Percentiles rank a stretch among this genome's conserved stretches.
These are phyloP conservation scores for Anhinga anhinga DNA, from an alignment of 2,113 vertebrate species.

Conservation along the genomic window DNA sequence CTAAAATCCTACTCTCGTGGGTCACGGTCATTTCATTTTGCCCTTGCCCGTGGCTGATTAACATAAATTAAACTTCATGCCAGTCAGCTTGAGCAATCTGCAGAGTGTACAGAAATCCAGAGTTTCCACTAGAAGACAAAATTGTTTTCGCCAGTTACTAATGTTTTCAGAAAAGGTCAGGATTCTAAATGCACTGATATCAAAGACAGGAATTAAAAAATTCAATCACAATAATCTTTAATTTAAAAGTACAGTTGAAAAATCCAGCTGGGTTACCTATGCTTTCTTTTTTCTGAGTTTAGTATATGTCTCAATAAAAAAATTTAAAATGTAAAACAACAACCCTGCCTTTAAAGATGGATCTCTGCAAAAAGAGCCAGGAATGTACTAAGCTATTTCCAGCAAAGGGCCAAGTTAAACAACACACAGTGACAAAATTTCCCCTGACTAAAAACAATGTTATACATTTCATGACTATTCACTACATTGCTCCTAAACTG, in stretches of 20 bases:
- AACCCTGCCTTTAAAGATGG: not conserved
- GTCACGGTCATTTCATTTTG: not conserved
- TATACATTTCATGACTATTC: conserved; percentile 11
- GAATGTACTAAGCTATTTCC: conserved; percentile 20
- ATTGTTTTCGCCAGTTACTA: not conserved
- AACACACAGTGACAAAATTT: not conserved
- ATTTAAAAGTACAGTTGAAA: not conserved
- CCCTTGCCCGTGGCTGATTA: not conserved
- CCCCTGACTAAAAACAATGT: not conserved
- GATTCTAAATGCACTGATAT: not conserved
- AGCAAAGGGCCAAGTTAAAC: conserved; percentile 55
- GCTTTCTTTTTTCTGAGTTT: not conserved
- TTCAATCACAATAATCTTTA: not conserved
- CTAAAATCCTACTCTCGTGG: not conserved
- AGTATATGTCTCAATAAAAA: not conserved
- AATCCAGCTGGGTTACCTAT: not conserved
- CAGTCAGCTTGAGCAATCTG: not conserved
- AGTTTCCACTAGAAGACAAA: not conserved
- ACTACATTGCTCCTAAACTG: not conserved
- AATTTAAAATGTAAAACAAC: not conserved
- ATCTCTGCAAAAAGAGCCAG: conserved; percentile 10
- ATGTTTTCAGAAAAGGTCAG: not conserved
- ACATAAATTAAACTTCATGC: not conserved
- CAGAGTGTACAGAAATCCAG: not conserved
- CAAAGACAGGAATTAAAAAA: not conserved